Evolutionary conservation across 2,888 invertebrate genomes (phyloP), one percentile per base, ranked within the genome.

Genomic region (Rhagonycha fulva): DNA sequence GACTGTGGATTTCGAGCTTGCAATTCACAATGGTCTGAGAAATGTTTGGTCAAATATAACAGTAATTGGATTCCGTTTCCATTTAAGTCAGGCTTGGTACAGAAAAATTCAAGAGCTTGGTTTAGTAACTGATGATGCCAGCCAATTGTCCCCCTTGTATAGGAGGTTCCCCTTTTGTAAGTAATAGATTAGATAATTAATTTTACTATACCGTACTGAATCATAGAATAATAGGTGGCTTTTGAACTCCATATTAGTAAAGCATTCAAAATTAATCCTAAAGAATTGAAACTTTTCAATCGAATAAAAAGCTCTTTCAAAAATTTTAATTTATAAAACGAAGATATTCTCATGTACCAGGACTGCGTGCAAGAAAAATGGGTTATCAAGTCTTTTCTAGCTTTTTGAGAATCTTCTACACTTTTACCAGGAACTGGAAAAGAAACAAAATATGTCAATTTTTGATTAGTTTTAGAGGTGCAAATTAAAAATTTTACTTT

Each of bases 311-410:
- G n/a, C 11, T 12, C 3, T 14, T 68, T 75, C n/a, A 82, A 28
- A 61, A 74, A 76, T 14, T 77, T 74, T 9, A 78, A 28, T 79
- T 82, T 82, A 10, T 74, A 71, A 11, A 72, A 19, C 70, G 70
- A 80, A n/a, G 82, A 82, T 70, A 74, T 76, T 32, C 80, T 76
- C 12, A 80, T 19, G 68, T 79, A 82, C 81, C 82, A 81, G 3
- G 76, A 68, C 67, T 81, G 78, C 23, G 79, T 71, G 47, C 76
- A 74, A 14, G 62, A 70, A 71, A 76, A 75, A 68, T 60, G 77
- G 1, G 68, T 14, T 10, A 74, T 62, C 14, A 78, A 67, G 14
- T 75, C 70, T 75, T 72, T 72, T 62, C 28, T 71, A 26, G 14
- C 26, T 32, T 72, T 62, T 61, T 66, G 62, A 4, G n/a, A 3